Conservation (phyloP, 2,113 vertebrate genomes). For the Struthidea cinerea region DNA sequence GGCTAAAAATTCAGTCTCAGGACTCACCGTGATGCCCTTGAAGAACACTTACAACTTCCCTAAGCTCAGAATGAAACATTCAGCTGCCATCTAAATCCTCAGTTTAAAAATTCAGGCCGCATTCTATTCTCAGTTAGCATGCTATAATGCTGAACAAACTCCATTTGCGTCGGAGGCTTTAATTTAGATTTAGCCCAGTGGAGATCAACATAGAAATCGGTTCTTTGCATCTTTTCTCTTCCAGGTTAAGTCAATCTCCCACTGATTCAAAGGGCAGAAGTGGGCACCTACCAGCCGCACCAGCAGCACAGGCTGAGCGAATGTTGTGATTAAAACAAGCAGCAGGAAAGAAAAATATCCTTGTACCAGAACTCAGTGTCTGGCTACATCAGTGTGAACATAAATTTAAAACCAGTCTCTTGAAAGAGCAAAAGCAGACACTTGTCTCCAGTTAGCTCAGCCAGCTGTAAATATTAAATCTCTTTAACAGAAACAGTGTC, state of each 20-base stretch:
- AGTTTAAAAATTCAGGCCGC: not conserved
- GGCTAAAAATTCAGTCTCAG: not conserved
- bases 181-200: not conserved
- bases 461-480: not conserved
- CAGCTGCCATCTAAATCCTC: not conserved
- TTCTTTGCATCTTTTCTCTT: not conserved
- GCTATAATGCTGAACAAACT: not conserved
- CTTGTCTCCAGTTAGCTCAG: not conserved
- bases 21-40: not conserved
- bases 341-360: not conserved
- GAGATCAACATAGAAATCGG: not conserved
- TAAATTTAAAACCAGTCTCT: not conserved
- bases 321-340: not conserved
- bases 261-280: not conserved
- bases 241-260: not conserved
- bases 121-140: not conserved
- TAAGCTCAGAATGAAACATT: not conserved
- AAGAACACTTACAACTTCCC: not conserved
- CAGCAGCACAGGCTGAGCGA: rapidly evolving
- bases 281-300: not conserved
- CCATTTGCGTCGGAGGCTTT: not conserved
- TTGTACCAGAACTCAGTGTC: not conserved
- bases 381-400: not conserved
- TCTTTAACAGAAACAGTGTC: not conserved
- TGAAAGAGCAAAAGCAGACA: not conserved